Base-by-base conservation (phyloP, 2,113 vertebrate genomes). In the Mionectes macconnelli region DNA sequence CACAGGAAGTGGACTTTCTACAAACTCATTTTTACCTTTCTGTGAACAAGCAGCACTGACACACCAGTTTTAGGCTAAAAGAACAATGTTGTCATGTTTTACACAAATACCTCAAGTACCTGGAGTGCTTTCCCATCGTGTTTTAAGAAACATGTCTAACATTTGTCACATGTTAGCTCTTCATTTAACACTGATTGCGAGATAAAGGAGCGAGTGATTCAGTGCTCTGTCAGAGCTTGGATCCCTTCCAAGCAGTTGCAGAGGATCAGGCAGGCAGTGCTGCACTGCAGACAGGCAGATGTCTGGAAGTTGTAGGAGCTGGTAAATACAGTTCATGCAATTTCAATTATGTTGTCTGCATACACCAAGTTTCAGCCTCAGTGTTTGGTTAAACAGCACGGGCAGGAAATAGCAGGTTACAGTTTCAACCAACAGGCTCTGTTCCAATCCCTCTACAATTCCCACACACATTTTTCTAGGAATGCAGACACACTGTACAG, bases 201-300 rank as follows among this genome's bases (percentile, higher is more conserved):
- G 95, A 93, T 75, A 92, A 89, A 94, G 87, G 63, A 92, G 74
- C 8, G 33, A 68, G 64, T 79, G 93, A 95, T 84, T 94, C 94
- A 94, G 76, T 50, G 16, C 49, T 94, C 44, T 70, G 83, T 75
- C 83, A 94, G 83, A 81, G 66, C 73, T 57, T 94, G 96, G 91
- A 79, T 53, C 93, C 89, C 84, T 68, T 94, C 94, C 94, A 96
- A 53, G 88, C 70, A 81, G 90, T 64, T 92, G 92, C 88, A 87
- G 82, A 42, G 70, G 75, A 59, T 86, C 40, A 89, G 69, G 39
- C 79, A 63, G 87, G 17, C 49, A 76, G 75, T n/a, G 31, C 92
- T 89, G 93, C 76, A 73, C 78, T 92, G 90, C 92, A 96, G 93
- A 90, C 95, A 92, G 76, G 80, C 94, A 95, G 92, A 93, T 68